Conservation (phyloP, 2,113 vertebrate species). For the Pygoscelis antarcticus region DNA sequence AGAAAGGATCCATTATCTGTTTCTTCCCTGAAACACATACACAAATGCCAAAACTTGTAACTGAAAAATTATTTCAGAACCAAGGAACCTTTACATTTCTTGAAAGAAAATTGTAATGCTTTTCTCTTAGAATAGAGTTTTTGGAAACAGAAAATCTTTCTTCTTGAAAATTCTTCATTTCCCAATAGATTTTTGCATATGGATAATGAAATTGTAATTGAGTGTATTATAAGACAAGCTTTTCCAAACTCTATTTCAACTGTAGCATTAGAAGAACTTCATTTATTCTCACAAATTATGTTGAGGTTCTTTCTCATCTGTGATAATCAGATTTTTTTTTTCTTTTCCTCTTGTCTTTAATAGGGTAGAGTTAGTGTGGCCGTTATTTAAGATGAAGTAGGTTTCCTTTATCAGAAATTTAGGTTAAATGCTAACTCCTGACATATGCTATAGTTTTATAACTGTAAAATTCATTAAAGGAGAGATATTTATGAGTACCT, state of each 20-base stretch:
- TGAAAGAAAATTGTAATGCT: not conserved
- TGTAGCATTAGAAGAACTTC: not conserved
- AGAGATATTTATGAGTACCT: not conserved
- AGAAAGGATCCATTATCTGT: not conserved
- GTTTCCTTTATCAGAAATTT: conserved; percentile 23
- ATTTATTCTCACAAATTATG: not conserved
- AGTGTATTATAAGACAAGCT: not conserved
- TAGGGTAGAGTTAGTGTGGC: not conserved
- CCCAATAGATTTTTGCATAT: not conserved
- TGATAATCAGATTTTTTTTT: not conserved
- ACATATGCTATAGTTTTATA: not conserved
- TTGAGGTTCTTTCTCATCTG: not conserved
- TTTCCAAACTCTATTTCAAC: not conserved
- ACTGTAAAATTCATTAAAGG: conserved; percentile 13
- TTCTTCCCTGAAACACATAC: not conserved
- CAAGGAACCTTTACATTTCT: not conserved
- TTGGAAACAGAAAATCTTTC: not conserved
- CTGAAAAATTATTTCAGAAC: not conserved
- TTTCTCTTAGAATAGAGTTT: not conserved
- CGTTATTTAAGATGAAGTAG: conserved; percentile 8
- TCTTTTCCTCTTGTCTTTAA: not conserved
- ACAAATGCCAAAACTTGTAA: not conserved
- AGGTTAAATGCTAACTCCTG: conserved; percentile 29
- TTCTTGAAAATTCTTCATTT: not conserved
- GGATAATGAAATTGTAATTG: not conserved